These are phyloP conservation scores for Oasisia sp. DNA, from an alignment of 2,888 invertebrate species.

Conservation along the genomic window DNA sequence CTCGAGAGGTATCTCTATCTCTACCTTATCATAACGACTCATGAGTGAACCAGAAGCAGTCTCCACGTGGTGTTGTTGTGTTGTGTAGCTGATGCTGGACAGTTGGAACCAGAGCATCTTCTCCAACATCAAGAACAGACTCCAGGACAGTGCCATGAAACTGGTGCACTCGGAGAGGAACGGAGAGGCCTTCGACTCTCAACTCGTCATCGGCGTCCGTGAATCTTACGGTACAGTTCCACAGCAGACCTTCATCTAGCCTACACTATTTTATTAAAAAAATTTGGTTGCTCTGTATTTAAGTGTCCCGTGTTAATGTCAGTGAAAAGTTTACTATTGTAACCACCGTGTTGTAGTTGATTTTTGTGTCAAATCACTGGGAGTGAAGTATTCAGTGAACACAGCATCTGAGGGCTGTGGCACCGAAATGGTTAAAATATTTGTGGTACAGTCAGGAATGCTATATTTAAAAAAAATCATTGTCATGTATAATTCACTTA, in stretches of 20 bases:
- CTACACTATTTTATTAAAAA: background rate
- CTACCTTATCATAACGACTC: too few species aligned
- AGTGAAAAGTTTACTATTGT: background rate
- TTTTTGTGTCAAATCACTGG: too few species aligned
- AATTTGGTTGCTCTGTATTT: background rate
- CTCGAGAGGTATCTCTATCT: too few species aligned
- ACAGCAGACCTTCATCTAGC: conserved; percentile 49
- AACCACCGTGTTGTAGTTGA: background rate
- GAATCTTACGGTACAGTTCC: conserved; percentile 90
- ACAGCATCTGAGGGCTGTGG: too few species aligned
- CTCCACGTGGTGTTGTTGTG: background rate
- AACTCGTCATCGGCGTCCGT: conserved; percentile 95
- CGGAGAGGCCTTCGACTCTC: conserved; percentile 97
- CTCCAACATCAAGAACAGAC: conserved; percentile 88
- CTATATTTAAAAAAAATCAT: too few species aligned
- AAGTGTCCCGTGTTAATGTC: background rate
- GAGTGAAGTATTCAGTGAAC: too few species aligned
- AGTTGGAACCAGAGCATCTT: conserved; percentile 99
- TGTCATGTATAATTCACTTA: too few species aligned
- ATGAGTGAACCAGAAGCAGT: background rate
- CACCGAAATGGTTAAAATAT: too few species aligned
- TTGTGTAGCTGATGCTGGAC: conserved; percentile 87
- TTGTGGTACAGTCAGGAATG: too few species aligned
- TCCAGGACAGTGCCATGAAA: conserved; percentile 88
- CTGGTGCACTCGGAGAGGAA: conserved; percentile 95